Evolutionary conservation across 1,140 invertebrate species (phyloP), one percentile per base, ranked within the genome.

Genomic region (Carposina sasakii): DNA sequence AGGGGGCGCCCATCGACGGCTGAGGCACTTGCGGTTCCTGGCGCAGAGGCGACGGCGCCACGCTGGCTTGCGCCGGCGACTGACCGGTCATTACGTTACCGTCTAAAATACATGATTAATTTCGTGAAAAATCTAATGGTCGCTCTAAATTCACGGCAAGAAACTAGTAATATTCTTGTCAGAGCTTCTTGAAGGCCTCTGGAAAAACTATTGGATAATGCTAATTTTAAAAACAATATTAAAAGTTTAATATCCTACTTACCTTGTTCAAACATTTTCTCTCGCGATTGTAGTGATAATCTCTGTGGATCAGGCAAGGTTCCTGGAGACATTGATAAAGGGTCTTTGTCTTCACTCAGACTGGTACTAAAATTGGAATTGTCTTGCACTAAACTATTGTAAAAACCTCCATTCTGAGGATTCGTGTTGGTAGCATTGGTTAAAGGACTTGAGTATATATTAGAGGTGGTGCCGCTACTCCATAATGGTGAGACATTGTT

Each of bases 41-140:
- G 20, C 75, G 73, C 45, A 85, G 57, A 15, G 81, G 84, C 24
- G 81, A 87, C 24, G 87, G 87, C 33, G 87, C 87, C 31, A 86
- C 85, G 52, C 85, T 86, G 1, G 84, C 87, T 74, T 89, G 87
- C 17, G 86, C 87, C 36, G 88, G 88, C 19, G 88, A 89, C 43
- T 88, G 86, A 6, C 86, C 86, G 65, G 72, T 75, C 64, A 77
- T 54, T 34, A 79, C 76, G 67, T 78, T 78, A 26, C 76, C 76
- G 63, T 65, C 75, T 77, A 60, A 28, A 67, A 64, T 20, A 39
- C 8, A 34, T n/a, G n/a, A n/a, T n/a, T n/a, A n/a, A n/a, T n/a
- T n/a, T n/a, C n/a, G n/a, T n/a, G n/a, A n/a, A n/a, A n/a, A n/a
- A n/a, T n/a, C n/a, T n/a, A n/a, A n/a, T n/a, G n/a, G n/a, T n/a